phyloP scores from a whole-genome alignment of 2,888 invertebrate species.

The Ecdyonurus torrentis region DNA sequence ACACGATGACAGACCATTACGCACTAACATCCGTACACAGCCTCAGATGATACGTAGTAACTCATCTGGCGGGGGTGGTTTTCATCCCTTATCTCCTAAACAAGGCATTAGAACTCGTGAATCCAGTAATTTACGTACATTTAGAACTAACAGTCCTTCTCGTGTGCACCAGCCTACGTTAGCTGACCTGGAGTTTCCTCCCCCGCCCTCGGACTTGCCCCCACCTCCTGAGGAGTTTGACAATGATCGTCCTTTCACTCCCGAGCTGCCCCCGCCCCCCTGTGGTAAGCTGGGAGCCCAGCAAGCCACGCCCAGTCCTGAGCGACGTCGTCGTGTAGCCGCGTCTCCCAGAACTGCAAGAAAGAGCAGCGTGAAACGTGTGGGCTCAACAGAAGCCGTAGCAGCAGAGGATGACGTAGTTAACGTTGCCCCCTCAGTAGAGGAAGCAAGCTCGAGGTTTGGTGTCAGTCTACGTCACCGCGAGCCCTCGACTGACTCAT shows the following conservation, averaged over 20 bases:
- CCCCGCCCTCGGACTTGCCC: constrained; percentile 63
- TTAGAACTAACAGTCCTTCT: constrained; percentile 40
- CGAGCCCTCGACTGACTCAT: constrained; percentile 41
- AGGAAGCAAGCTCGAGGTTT: constrained; percentile 53
- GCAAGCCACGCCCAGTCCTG: constrained; percentile 16
- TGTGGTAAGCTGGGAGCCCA: constrained; percentile 17
- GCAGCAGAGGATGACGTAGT: constrained; percentile 10
- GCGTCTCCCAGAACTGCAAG: constrained; percentile 19
- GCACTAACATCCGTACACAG: constrained; percentile 41
- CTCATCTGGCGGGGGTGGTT: constrained; percentile 52
- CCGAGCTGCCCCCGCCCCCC: constrained; percentile 19
- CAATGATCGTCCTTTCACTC: constrained; percentile 17
- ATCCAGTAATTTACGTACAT: constrained; percentile 9
- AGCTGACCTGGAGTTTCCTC: constrained; percentile 75
- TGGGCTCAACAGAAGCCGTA: constrained; percentile 1
- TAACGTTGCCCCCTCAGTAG: constrained; percentile 43
- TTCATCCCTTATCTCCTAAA: constrained; percentile 27
- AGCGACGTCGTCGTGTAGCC: constrained; percentile 18
- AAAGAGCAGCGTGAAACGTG: constrained; percentile 22
- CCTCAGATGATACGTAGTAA: constrained; percentile 77
- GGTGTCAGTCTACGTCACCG: constrained; percentile 47
- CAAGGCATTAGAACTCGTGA: constrained; percentile 12
- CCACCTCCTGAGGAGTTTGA: constrained; percentile 55
- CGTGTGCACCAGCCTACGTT: constrained; percentile 44
- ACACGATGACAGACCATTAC: constrained; percentile 6